Percentiles rank a stretch among this genome's conserved stretches.
Evolutionary conservation across 2,113 vertebrate species (phyloP).

Genomic region (Neofelis nebulosa): DNA sequence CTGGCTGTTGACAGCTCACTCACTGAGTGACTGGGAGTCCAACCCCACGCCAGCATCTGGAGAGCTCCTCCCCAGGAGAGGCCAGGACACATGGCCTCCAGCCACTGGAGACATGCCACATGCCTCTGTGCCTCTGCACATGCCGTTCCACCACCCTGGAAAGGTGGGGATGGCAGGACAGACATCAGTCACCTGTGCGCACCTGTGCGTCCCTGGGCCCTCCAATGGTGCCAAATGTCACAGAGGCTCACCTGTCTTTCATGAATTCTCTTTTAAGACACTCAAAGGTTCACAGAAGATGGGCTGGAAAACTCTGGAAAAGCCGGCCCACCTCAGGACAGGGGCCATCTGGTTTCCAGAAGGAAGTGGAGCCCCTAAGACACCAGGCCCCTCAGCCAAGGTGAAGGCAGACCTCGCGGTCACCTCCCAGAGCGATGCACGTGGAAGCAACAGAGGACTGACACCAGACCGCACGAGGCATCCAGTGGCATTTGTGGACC

Average conservation of each 20-base stretch:
- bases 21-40: rapidly evolving
- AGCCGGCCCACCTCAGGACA: neutral
- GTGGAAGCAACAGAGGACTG: rapidly evolving
- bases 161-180: neutral
- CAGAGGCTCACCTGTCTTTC: neutral
- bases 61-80: neutral
- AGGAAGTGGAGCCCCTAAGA: neutral
- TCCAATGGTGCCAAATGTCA: rapidly evolving
- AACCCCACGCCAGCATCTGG: neutral
- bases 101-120: neutral
- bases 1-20: neutral
- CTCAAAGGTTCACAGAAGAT: rapidly evolving
- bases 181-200: neutral
- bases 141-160: neutral
- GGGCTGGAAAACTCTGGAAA: neutral
- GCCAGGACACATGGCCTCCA: neutral
- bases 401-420: rapidly evolving
- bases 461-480: rapidly evolving
- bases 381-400: neutral
- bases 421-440: rapidly evolving
- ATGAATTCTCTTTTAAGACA: neutral
- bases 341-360: neutral
- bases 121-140: neutral
- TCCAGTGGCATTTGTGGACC: rapidly evolving
- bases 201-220: neutral